A percentile compares a stretch with the other conserved stretches of the same genome.
Evolutionary conservation across 2,888 invertebrate species (phyloP).

Genomic region (Schizaphis graminum): DNA sequence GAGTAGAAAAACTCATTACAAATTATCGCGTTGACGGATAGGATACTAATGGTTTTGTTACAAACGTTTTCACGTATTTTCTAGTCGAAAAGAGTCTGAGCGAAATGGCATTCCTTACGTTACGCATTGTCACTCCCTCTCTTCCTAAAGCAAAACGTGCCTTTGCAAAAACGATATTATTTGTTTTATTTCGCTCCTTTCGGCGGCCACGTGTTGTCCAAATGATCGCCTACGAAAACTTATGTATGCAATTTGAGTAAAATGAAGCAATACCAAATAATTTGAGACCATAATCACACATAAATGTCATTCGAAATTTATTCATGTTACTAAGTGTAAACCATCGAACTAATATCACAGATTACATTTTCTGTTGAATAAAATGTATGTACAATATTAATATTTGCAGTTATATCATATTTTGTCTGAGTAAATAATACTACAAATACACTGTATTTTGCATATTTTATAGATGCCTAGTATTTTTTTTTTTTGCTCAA

Average conservation of each 20-base stretch:
- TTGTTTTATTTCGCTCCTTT: not conserved
- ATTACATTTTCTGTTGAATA: not conserved
- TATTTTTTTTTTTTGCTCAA: not conserved
- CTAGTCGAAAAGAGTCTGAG: not conserved
- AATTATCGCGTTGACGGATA: conserved; percentile 48
- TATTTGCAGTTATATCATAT: not conserved
- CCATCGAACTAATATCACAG: not conserved
- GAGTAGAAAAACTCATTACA: conserved; percentile 48
- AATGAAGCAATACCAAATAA: not conserved
- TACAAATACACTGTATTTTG: not conserved
- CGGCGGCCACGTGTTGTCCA: not conserved
- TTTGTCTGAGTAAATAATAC: not conserved
- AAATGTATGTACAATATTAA: not conserved
- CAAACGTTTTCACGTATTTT: conserved; percentile 7
- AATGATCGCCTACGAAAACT: not conserved
- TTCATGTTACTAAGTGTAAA: not conserved
- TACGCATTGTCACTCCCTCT: not conserved
- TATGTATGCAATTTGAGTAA: not conserved
- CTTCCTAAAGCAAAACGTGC: not conserved
- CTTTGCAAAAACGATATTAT: not conserved
- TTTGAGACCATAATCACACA: too few species aligned
- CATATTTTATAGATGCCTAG: not conserved
- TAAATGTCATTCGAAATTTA: not conserved
- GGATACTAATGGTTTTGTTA: conserved; percentile 28
- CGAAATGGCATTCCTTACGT: not conserved